Evolutionary conservation across 2,888 invertebrate genomes (phyloP).

Genomic region (Cylloceria caligata): DNA sequence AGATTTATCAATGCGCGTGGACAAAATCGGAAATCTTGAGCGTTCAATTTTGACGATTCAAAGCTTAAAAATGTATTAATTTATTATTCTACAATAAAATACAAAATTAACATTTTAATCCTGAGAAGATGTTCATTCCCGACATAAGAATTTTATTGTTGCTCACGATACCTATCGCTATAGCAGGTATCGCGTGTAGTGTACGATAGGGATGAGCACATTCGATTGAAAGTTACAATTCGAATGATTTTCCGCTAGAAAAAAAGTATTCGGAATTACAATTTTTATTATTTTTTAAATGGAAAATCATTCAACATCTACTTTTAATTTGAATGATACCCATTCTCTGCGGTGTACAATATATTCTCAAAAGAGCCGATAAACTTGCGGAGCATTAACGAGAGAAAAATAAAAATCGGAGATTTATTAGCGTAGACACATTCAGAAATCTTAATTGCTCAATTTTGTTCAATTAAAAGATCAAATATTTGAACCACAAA

Average conservation of each 20-base stretch:
- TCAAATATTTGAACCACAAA: not conserved
- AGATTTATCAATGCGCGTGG: constrained; percentile 45
- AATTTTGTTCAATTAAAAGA: not conserved
- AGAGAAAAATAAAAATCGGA: constrained; percentile 26
- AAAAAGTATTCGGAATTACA: too few relatives aligned
- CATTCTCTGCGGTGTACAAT: too few relatives aligned
- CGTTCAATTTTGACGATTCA: not conserved
- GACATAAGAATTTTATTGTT: too few relatives aligned
- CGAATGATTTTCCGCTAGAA: too few relatives aligned
- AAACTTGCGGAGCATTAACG: constrained; percentile 45
- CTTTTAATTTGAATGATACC: too few relatives aligned
- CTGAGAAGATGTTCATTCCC: not conserved
- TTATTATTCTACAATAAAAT: not conserved
- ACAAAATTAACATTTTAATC: not conserved
- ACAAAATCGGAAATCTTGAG: constrained; percentile 30
- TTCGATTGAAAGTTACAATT: not conserved
- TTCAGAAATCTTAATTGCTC: constrained; percentile 18
- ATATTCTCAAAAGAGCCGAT: constrained; percentile 45
- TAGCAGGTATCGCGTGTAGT: too few relatives aligned
- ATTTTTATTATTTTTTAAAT: too few relatives aligned
- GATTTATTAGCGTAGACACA: constrained; percentile 50
- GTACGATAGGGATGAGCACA: too few relatives aligned
- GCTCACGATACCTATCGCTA: too few relatives aligned
- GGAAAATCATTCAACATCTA: too few relatives aligned
- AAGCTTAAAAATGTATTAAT: not conserved